Conservation (phyloP, 2,888 invertebrate species). For the Machimus atricapillus region DNA sequence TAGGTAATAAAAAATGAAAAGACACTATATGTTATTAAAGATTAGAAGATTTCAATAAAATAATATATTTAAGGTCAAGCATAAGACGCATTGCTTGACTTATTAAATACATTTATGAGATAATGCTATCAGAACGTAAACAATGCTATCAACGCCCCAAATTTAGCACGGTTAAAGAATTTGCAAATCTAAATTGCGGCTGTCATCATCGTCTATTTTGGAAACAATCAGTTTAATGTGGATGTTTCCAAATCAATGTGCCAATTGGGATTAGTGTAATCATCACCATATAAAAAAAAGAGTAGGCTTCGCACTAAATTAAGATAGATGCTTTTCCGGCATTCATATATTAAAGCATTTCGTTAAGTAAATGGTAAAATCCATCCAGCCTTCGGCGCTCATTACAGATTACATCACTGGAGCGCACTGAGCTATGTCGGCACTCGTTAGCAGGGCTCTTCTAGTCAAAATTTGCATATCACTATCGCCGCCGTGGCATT, state of each 20-base stretch:
- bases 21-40: too few relatives aligned
- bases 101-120: background rate
- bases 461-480: background rate
- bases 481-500: background rate
- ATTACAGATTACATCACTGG: conserved; percentile 16
- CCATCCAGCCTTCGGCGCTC: conserved; percentile 9
- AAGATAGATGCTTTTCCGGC: background rate
- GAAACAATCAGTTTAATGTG: background rate
- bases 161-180: background rate
- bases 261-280: background rate
- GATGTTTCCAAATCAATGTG: background rate
- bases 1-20: too few relatives aligned
- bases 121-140: background rate
- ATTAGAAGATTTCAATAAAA: too few relatives aligned
- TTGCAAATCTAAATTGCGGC: background rate
- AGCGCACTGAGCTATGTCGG: background rate
- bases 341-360: background rate
- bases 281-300: background rate
- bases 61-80: too few relatives aligned
- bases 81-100: too few relatives aligned
- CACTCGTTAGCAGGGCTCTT: background rate
- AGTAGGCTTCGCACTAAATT: background rate
- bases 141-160: background rate
- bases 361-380: background rate
- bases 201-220: background rate